A percentile compares a stretch with the other conserved stretches of the same genome.
These are phyloP conservation scores for Ranitomeya variabilis DNA, from an alignment of 2,113 vertebrate genomes.

Conservation along the genomic window DNA sequence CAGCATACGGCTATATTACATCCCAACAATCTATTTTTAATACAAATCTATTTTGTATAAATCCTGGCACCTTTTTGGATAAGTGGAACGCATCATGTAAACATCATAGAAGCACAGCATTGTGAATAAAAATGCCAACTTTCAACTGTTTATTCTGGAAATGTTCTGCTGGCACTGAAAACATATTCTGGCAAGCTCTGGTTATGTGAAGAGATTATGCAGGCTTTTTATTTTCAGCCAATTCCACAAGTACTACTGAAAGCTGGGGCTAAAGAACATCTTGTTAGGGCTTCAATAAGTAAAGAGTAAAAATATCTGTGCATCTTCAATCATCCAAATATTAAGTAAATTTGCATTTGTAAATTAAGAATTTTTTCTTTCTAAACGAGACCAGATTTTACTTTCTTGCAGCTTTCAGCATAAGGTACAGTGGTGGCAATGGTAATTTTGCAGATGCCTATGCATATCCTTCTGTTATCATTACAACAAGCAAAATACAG, in stretches of 20 bases:
- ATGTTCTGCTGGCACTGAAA: slow-evolving; percentile 69
- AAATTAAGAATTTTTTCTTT: slow-evolving; percentile 47
- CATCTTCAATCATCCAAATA: slow-evolving; percentile 59
- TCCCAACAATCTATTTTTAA: slow-evolving; percentile 63
- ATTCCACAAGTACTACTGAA: slow-evolving; percentile 60
- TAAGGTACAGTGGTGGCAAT: slow-evolving; percentile 57
- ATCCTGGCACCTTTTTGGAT: slow-evolving; percentile 65
- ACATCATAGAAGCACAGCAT: slow-evolving; percentile 60
- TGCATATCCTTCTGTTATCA: slow-evolving; percentile 35
- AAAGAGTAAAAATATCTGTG: slow-evolving; percentile 61
- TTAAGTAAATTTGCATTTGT: slow-evolving; percentile 59
- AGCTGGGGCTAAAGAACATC: slow-evolving; percentile 64
- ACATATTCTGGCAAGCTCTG: slow-evolving; percentile 62
- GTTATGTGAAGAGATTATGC: slow-evolving; percentile 59
- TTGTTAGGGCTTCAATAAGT: slow-evolving; percentile 59
- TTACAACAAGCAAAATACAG: slow-evolving; percentile 40
- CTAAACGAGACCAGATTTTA: slow-evolving; percentile 54
- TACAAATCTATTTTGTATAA: slow-evolving; percentile 61
- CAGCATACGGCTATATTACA: slow-evolving; percentile 60
- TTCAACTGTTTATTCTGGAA: slow-evolving; percentile 71
- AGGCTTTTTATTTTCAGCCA: slow-evolving; percentile 66
- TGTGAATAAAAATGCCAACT: slow-evolving; percentile 68
- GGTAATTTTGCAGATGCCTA: slow-evolving; percentile 53
- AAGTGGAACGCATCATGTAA: slow-evolving; percentile 63
- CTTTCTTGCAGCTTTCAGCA: slow-evolving; percentile 23